Conservation (phyloP, 2,888 invertebrate genomes). For the Criorhina ranunculi region DNA sequence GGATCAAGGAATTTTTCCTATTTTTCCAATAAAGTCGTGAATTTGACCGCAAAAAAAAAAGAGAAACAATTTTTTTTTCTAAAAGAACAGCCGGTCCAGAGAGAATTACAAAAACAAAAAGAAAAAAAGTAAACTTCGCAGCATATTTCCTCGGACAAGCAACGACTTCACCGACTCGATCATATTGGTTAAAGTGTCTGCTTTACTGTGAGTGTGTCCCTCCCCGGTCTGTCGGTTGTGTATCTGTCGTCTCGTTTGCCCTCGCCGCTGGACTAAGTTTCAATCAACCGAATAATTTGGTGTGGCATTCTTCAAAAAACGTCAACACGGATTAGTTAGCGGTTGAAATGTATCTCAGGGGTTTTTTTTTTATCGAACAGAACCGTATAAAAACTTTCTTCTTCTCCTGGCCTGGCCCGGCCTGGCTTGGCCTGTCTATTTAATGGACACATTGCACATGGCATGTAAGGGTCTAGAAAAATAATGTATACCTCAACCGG, state of each 20-base stretch:
- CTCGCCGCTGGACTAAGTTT: conserved; percentile 74
- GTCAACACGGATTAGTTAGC: conserved; percentile 81
- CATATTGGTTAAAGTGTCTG: conserved; percentile 51
- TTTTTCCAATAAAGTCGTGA: neutral
- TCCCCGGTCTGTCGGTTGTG: conserved; percentile 13
- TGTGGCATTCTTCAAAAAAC: conserved; percentile 81
- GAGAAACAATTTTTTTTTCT: too few relatives aligned
- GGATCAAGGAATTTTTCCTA: conserved; percentile 3
- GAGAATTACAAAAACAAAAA: neutral
- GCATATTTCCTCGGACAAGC: neutral
- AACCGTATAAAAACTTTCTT: conserved; percentile 43
- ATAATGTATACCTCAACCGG: neutral
- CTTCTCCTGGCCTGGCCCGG: conserved; percentile 21
- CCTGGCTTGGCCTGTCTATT: conserved; percentile 28
- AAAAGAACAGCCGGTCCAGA: neutral
- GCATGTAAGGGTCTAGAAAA: conserved; percentile 13
- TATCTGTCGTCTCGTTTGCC: conserved; percentile 13
- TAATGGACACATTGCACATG: conserved; percentile 8
- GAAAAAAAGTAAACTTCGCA: conserved; percentile 1
- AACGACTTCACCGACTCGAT: conserved; percentile 28
- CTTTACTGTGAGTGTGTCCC: conserved; percentile 30
- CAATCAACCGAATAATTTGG: conserved; percentile 81
- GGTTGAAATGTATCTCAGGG: conserved; percentile 75
- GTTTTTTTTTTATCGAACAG: conserved; percentile 38
- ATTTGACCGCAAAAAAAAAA: conserved; percentile 10